Conservation (phyloP, 2,113 vertebrate genomes). For the Megatriorchis doriae region DNA sequence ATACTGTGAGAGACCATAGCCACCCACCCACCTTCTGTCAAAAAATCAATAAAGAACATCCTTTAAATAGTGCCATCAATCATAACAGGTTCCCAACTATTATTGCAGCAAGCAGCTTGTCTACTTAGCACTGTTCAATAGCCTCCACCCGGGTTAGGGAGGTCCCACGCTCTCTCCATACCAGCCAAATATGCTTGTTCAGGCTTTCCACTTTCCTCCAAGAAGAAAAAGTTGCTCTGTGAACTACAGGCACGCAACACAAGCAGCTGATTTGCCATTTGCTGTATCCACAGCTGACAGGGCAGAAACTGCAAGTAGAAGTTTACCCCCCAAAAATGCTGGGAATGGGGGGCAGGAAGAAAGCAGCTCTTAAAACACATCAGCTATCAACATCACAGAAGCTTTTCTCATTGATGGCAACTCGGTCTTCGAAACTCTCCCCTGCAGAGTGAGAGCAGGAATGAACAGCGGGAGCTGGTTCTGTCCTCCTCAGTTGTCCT, state of each 20-base stretch:
- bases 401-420: background rate
- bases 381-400: background rate
- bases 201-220: background rate
- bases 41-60: background rate
- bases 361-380: background rate
- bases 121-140: background rate
- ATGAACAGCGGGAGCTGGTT: background rate
- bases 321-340: background rate
- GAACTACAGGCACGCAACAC: background rate
- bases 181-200: background rate
- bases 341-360: background rate
- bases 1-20: background rate
- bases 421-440: background rate
- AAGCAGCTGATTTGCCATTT: background rate
- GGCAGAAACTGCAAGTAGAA: background rate
- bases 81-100: background rate
- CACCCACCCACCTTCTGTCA: background rate
- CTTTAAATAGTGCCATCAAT: background rate
- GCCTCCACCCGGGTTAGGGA: background rate
- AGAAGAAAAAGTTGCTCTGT: background rate
- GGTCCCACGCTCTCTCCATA: background rate
- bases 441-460: background rate
- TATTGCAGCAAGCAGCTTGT: background rate
- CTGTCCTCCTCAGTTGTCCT: background rate
- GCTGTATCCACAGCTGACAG: background rate